Evolutionary conservation across 2,888 invertebrate species (phyloP).

Genomic region (Drosophila infuscata): DNA sequence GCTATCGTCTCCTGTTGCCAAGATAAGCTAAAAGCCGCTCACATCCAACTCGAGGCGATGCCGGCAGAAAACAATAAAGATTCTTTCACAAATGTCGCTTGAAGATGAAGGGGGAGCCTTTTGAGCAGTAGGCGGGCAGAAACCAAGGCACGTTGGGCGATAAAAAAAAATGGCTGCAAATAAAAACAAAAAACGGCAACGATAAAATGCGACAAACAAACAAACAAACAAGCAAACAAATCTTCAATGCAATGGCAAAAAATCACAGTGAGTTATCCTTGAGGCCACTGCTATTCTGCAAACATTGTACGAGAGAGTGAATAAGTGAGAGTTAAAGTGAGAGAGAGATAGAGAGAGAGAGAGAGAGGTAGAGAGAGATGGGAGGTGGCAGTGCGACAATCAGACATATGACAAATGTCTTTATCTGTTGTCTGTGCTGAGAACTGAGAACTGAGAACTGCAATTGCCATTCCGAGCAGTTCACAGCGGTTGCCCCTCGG

Average conservation of each 20-base stretch:
- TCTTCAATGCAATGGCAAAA: conserved; percentile 43
- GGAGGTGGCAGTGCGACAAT: conserved; percentile 22
- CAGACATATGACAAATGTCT: conserved; percentile 66
- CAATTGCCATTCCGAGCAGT: conserved; percentile 36
- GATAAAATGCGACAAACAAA: conserved; percentile 75
- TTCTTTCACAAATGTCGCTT: conserved; percentile 68
- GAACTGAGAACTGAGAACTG: conserved; percentile 15
- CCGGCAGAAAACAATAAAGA: conserved; percentile 75
- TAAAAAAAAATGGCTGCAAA: conserved; percentile 73
- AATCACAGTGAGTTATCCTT: conserved; percentile 68
- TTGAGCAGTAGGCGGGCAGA: conserved; percentile 7
- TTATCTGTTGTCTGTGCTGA: conserved; percentile 44
- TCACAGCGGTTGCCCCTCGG: conserved; percentile 37
- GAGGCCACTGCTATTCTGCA: conserved; percentile 30
- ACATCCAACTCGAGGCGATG: conserved; percentile 54
- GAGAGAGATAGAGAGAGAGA: not conserved
- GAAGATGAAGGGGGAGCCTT: conserved; percentile 54
- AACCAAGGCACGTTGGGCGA: conserved; percentile 57
- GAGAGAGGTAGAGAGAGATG: not conserved
- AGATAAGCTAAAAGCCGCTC: conserved; percentile 53
- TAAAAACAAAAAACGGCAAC: conserved; percentile 58
- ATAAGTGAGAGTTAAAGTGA: not conserved
- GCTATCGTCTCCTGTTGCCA: conserved; percentile 18
- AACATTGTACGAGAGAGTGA: conserved; percentile 14
- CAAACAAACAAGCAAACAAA: conserved; percentile 65